Conservation (phyloP, 2,113 vertebrate genomes). For the Lichenostomus cassidix region DNA sequence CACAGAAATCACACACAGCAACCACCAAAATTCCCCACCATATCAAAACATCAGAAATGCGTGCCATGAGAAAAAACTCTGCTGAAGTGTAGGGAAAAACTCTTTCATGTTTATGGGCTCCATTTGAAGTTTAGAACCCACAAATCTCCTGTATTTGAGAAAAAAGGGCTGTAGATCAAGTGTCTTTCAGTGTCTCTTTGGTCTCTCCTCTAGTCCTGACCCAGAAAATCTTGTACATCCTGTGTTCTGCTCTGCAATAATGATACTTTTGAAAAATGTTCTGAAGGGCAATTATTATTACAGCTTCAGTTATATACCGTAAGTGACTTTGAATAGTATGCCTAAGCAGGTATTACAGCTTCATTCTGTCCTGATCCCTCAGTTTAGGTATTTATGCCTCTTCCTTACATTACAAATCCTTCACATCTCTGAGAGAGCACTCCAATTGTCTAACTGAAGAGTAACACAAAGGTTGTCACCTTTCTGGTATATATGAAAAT, state of each 20-base stretch:
- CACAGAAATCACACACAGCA: conserved; percentile 7
- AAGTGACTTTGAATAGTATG: not conserved
- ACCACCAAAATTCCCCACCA: not conserved
- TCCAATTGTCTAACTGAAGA: not conserved
- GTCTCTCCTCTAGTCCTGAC: not conserved
- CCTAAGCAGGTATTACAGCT: not conserved
- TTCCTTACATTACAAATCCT: not conserved
- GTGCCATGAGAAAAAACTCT: not conserved
- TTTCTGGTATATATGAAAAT: not conserved
- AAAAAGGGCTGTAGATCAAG: not conserved
- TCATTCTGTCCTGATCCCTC: not conserved
- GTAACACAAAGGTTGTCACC: not conserved
- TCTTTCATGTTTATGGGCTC: conserved; percentile 17
- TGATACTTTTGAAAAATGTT: not conserved
- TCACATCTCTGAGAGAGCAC: not conserved
- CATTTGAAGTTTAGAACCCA: not conserved
- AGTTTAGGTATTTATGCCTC: not conserved
- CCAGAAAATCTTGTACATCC: not conserved
- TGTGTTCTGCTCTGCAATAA: not conserved
- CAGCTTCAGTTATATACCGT: not conserved
- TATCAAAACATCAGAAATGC: conserved; percentile 1
- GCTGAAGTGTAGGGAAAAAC: not conserved
- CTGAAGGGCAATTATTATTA: not conserved
- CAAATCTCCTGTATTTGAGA: not conserved
- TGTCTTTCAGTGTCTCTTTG: not conserved